Conservation (phyloP, 2,888 invertebrate species). For the Itoplectis maculator region DNA sequence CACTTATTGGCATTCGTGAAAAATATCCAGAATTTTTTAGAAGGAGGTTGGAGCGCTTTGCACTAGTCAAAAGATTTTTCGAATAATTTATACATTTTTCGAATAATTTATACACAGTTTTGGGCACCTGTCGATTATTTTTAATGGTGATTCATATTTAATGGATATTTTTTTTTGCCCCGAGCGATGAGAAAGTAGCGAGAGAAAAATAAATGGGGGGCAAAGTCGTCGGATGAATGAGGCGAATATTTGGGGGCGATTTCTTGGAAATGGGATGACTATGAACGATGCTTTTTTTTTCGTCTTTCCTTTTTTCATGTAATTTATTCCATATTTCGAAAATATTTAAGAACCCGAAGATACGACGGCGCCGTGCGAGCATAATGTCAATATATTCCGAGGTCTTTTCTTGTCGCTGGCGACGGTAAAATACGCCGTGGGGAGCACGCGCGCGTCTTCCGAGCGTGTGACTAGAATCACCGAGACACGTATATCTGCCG, state of each 20-base stretch:
- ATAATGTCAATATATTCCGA: constrained; percentile 15
- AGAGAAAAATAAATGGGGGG: constrained; percentile 10
- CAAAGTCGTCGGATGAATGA: constrained; percentile 14
- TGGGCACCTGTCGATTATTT: too few relatives aligned
- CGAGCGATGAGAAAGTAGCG: neutral
- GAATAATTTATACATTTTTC: too few relatives aligned
- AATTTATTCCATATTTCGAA: constrained; percentile 46
- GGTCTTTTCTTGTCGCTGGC: constrained; percentile 48
- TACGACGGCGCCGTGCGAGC: constrained; percentile 25
- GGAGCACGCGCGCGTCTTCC: constrained; percentile 27
- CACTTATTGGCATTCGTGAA: neutral
- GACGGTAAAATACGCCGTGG: constrained; percentile 51
- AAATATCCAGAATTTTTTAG: too few relatives aligned
- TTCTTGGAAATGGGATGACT: constrained; percentile 14
- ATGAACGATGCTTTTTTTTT: constrained; percentile 19
- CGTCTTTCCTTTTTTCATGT: too few relatives aligned
- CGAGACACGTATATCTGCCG: constrained; percentile 55
- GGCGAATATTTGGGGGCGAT: neutral
- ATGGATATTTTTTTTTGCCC: too few relatives aligned
- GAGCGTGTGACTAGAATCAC: constrained; percentile 42
- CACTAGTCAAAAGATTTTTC: too few relatives aligned
- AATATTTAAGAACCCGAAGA: constrained; percentile 41
- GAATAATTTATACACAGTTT: too few relatives aligned
- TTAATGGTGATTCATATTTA: too few relatives aligned
- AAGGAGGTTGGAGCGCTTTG: too few relatives aligned